These are phyloP conservation scores for Ophion obscuratus DNA, from an alignment of 2,888 invertebrate genomes.

Conservation along the genomic window DNA sequence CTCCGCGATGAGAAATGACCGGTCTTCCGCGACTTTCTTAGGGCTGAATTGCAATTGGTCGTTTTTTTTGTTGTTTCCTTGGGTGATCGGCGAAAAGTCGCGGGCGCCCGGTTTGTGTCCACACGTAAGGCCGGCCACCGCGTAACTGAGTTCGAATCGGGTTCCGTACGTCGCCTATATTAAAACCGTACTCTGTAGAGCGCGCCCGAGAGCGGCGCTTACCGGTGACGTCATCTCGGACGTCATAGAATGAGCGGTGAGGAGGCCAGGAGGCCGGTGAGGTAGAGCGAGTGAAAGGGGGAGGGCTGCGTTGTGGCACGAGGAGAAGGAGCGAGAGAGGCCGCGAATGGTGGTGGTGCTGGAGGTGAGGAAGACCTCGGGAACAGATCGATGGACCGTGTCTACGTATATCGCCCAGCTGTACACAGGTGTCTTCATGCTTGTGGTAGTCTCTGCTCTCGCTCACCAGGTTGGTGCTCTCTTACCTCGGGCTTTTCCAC, in stretches of 20 bases:
- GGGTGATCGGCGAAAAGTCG: slow-evolving; percentile 3
- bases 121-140: slow-evolving; percentile 82
- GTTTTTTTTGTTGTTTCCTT: not conserved
- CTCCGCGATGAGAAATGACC: too few relatives aligned
- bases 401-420: slow-evolving; percentile 28
- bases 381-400: slow-evolving; percentile 65
- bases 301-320: not conserved
- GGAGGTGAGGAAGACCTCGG: slow-evolving; percentile 57
- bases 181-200: slow-evolving; percentile 83
- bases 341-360: slow-evolving; percentile 58
- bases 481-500: slow-evolving; percentile 1
- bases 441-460: slow-evolving; percentile 1
- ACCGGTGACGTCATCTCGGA: slow-evolving; percentile 74
- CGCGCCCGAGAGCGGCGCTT: slow-evolving; percentile 79
- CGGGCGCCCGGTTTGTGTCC: slow-evolving; percentile 66
- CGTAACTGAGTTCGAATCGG: slow-evolving; percentile 83
- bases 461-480: slow-evolving; percentile 29
- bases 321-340: not conserved
- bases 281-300: not conserved
- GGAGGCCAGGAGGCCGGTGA: slow-evolving; percentile 21
- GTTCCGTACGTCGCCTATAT: slow-evolving; percentile 82
- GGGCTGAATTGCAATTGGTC: too few relatives aligned
- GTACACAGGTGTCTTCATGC: slow-evolving; percentile 3
- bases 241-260: slow-evolving; percentile 70
- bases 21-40: too few relatives aligned